Base-by-base conservation (phyloP, 1,140 invertebrate genomes). In the Penaeus chinensis region DNA sequence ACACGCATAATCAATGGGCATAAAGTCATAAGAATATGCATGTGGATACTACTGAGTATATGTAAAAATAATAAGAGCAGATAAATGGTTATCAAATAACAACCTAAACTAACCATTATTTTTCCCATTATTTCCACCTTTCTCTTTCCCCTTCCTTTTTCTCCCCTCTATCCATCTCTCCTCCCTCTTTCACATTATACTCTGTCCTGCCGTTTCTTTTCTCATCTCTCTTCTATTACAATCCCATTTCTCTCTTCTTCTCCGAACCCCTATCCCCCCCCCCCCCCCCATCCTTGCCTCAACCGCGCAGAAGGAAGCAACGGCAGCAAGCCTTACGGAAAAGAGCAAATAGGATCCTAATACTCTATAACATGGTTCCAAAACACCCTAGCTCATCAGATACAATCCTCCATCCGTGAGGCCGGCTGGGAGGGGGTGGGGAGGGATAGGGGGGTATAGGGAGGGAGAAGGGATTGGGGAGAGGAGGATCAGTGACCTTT, bases 331-430 rank as follows among this genome's bases (percentile, higher is more conserved):
- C 54, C 37, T 20, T 54, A 19, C 54, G 74, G 37, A 42, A 54
- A 54, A 77, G 20, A 54, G n/a, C 74, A 32, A 77, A 47, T 77
- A 8, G 74, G 54, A 77, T 22, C 74, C 74, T 32, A 54, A 78
- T 42, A 20, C 24, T 78, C 42, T 42, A 78, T 42, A 37, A 78
- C 24, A 32, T 16, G 24, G 42, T 78, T 78, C 76, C 24, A 78
- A 78, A 47, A 78, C 42, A 78, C 24, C 24, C 76, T 13, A 13
- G 54, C 54, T 54, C 54, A 54, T 54, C 54, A 54, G 54, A 54
- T 54, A 78, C 22, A 24, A 78, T 32, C 76, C 24, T 32, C 24
- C 8, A 78, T 37, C 5, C 76, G 10, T 37, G 76, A 47, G 24
- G 76, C 11, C 18, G 24, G 27, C 2, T 8, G 76, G 42, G 27